Conservation (phyloP, 2,888 invertebrate species). For the Siphlonurus alternatus region DNA sequence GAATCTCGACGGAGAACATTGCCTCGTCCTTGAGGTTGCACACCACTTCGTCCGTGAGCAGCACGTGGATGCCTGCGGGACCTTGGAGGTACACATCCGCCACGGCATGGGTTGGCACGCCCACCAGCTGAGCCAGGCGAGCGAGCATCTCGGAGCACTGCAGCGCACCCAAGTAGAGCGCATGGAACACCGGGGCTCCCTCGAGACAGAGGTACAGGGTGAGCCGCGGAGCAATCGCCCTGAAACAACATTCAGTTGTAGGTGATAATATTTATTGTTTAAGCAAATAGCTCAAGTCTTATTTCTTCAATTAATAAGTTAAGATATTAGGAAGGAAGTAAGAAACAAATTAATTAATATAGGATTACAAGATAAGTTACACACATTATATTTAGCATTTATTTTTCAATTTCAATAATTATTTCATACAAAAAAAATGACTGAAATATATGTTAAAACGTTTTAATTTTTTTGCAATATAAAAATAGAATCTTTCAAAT, state of each 20-base stretch:
- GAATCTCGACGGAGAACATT: conserved; percentile 44
- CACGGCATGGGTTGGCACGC: conserved; percentile 25
- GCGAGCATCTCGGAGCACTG: conserved; percentile 45
- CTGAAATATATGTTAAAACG: too few species aligned
- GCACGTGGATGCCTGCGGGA: conserved; percentile 67
- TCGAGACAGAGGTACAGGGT: conserved; percentile 69
- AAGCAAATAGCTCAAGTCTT: neutral
- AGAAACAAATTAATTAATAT: neutral
- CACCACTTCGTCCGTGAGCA: conserved; percentile 71
- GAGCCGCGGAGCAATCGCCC: conserved; percentile 53
- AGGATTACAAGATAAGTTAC: too few species aligned
- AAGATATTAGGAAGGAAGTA: neutral
- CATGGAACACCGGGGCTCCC: conserved; percentile 50
- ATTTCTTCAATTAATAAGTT: neutral
- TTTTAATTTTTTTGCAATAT: too few species aligned
- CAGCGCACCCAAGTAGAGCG: conserved; percentile 57
- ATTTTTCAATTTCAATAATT: too few species aligned
- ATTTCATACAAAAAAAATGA: too few species aligned
- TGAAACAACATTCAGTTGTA: conserved; percentile 21
- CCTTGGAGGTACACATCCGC: conserved; percentile 57
- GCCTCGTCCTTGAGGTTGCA: conserved; percentile 66
- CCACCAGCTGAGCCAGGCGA: conserved; percentile 45
- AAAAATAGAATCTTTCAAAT: too few species aligned
- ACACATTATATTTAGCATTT: too few species aligned
- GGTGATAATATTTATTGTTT: conserved; percentile 5